phyloP scores from a whole-genome alignment of 2,113 vertebrate genomes.

The Semnopithecus entellus region DNA sequence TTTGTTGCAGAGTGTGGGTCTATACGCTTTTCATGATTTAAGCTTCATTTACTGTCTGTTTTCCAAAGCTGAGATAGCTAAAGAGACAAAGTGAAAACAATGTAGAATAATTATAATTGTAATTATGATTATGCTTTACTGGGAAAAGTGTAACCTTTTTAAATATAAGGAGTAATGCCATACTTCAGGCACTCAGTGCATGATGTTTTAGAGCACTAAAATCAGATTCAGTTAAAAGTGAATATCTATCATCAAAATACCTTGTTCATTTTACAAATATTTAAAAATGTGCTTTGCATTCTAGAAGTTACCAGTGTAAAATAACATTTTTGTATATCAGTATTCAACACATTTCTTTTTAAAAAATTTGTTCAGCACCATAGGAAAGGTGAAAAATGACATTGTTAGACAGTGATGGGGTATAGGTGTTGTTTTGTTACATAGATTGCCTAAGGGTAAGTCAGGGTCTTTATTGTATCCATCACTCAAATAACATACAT shows the following conservation, averaged over 20 bases:
- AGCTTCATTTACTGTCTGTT: not conserved
- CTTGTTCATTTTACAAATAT: not conserved
- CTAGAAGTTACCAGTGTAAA: not conserved
- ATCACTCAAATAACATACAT: not conserved
- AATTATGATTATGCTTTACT: not conserved
- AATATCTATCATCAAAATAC: not conserved
- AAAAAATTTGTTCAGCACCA: too few relatives aligned
- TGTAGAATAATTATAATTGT: not conserved
- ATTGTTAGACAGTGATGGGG: not conserved
- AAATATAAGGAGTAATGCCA: not conserved
- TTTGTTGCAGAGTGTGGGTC: accelerated
- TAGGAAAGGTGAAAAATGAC: not conserved
- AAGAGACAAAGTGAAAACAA: not conserved
- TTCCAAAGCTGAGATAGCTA: not conserved
- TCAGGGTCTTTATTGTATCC: not conserved
- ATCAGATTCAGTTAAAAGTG: not conserved
- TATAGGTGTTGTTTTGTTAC: not conserved
- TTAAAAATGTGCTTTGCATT: conserved; percentile 25
- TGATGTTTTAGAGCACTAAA: not conserved
- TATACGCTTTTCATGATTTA: not conserved
- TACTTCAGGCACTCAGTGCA: not conserved
- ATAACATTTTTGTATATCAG: not conserved
- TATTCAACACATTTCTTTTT: not conserved
- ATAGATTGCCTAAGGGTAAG: not conserved
- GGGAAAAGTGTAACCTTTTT: not conserved